These are phyloP conservation scores for Polypedilum vanderplanki DNA, from an alignment of 1,140 invertebrate genomes.

Conservation along the genomic window DNA sequence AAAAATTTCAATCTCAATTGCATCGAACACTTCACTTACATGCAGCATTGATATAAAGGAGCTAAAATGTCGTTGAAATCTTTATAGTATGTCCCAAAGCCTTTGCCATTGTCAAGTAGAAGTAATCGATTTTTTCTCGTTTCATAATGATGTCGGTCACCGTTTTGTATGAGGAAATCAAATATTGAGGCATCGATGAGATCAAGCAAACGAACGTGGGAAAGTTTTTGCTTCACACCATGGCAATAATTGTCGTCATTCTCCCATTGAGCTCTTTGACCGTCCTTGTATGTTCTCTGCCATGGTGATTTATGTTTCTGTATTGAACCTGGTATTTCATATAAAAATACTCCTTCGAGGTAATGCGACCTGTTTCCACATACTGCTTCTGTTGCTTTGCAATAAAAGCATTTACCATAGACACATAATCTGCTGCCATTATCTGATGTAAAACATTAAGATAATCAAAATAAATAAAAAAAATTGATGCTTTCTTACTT, in stretches of 20 bases:
- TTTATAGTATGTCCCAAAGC: constrained; percentile 74
- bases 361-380: constrained; percentile 63
- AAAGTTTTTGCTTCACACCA: constrained; percentile 47
- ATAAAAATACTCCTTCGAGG: constrained; percentile 76
- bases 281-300: constrained; percentile 78
- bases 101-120: constrained; percentile 91
- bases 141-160: constrained; percentile 89
- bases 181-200: constrained; percentile 82
- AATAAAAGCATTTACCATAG: constrained; percentile 86
- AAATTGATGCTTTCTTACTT: constrained; percentile 37
- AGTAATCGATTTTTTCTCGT: constrained; percentile 67
- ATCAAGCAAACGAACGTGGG: constrained; percentile 64
- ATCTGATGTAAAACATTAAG: constrained; percentile 37
- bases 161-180: constrained; percentile 92
- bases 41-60: constrained; percentile 84
- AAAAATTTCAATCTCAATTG: constrained; percentile 29
- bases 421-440: constrained; percentile 60
- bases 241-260: constrained; percentile 70
- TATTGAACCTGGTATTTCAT: constrained; percentile 68
- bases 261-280: constrained; percentile 72
- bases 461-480: no score
- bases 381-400: constrained; percentile 69
- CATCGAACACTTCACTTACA: constrained; percentile 52
- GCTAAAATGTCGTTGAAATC: constrained; percentile 82
- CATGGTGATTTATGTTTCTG: constrained; percentile 74